Percentiles rank a stretch among this genome's conserved stretches.
phyloP scores from a whole-genome alignment of 2,888 invertebrate species.

The Aporophyla nigra region DNA sequence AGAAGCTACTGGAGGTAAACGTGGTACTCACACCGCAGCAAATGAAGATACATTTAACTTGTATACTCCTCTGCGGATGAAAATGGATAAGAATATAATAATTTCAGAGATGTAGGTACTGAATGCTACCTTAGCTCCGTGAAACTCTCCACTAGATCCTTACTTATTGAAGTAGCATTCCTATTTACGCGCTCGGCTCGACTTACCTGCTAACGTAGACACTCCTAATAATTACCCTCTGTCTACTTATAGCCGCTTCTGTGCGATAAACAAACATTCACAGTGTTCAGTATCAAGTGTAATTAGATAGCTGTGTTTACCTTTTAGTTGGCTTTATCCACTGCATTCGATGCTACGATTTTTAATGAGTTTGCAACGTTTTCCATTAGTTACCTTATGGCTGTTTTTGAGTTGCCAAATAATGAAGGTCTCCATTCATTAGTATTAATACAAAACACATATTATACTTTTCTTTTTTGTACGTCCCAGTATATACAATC shows the following conservation, averaged over 20 bases:
- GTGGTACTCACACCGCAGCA: background rate
- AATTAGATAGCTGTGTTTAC: slow-evolving; percentile 55
- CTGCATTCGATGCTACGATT: slow-evolving; percentile 7
- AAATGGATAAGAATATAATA: background rate
- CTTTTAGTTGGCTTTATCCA: slow-evolving; percentile 28
- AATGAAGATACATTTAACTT: background rate
- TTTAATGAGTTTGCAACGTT: slow-evolving; percentile 12
- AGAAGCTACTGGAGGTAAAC: too few species aligned
- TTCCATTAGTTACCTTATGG: slow-evolving; percentile 2
- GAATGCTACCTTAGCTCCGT: slow-evolving; percentile 1
- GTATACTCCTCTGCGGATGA: too few species aligned
- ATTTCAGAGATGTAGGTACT: background rate
- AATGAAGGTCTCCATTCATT: background rate
- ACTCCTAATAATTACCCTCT: slow-evolving; percentile 56
- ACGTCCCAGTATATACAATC: background rate
- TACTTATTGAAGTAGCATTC: slow-evolving; percentile 1
- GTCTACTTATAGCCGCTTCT: slow-evolving; percentile 52
- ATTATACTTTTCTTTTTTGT: too few species aligned
- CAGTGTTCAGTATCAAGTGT: slow-evolving; percentile 44
- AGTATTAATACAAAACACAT: background rate
- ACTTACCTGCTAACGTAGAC: slow-evolving; percentile 54
- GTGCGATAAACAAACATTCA: slow-evolving; percentile 44
- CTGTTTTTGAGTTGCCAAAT: background rate
- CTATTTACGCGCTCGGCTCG: slow-evolving; percentile 33
- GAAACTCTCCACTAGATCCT: background rate